Conservation (phyloP, 2,113 vertebrate genomes). For the Strix aluco region DNA sequence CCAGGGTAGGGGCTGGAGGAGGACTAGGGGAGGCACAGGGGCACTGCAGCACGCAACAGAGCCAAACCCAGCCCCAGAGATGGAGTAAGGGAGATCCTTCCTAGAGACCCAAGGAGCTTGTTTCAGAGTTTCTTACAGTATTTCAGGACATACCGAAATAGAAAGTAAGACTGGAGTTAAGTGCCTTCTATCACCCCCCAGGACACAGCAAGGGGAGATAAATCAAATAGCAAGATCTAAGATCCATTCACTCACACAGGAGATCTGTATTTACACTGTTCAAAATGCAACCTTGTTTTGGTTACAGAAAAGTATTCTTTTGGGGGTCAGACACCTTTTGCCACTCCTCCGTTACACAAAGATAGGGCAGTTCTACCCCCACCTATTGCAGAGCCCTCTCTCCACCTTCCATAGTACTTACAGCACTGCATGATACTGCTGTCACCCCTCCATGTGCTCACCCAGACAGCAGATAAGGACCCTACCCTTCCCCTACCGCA, state of each 20-base stretch:
- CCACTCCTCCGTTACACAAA: neutral
- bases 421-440: accelerated
- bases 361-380: neutral
- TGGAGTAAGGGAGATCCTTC: neutral
- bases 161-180: neutral
- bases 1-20: neutral
- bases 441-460: accelerated
- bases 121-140: neutral
- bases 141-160: neutral
- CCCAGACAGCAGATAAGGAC: neutral
- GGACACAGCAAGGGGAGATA: neutral
- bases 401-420: neutral
- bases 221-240: neutral
- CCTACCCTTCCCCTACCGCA: no score
- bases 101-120: neutral
- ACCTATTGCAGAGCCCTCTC: neutral
- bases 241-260: neutral
- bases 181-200: accelerated
- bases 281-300: neutral
- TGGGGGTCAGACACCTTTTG: neutral
- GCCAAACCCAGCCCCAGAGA: neutral
- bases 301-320: neutral
- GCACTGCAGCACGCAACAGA: neutral
- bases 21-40: neutral
- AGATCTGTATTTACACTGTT: neutral